Percentiles rank a stretch among this genome's conserved stretches.
Evolutionary conservation across 92 coral and sea anemone species (phyloP).

Genomic region (Paramuricea clavata): DNA sequence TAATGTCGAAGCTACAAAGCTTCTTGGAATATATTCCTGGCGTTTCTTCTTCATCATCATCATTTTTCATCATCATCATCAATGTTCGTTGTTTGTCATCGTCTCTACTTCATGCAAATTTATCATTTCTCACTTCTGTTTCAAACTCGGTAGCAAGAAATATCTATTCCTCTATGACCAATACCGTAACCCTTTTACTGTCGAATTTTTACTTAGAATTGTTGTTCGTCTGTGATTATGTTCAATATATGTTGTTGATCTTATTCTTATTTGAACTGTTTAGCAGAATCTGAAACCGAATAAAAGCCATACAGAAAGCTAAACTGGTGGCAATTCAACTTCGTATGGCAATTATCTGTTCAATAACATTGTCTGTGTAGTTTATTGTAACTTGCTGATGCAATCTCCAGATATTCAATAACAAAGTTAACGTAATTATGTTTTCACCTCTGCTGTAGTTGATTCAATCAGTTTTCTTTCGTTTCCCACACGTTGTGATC

Average conservation of each 20-base stretch:
- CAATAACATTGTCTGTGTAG: neutral
- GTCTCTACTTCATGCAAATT: neutral
- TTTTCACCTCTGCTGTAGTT: neutral
- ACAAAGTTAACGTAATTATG: neutral
- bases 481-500: too few species aligned
- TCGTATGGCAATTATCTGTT: neutral
- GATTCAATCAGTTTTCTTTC: neutral
- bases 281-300: too few species aligned
- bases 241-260: neutral
- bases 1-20: neutral
- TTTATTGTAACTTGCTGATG: neutral
- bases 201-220: neutral
- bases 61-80: neutral
- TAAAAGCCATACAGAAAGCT: too few species aligned
- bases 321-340: neutral
- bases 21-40: neutral
- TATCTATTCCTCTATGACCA: neutral
- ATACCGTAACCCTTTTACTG: neutral
- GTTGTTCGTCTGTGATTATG: neutral
- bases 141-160: neutral
- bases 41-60: conserved; percentile 1
- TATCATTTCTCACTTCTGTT: neutral
- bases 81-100: neutral
- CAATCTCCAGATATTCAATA: neutral
- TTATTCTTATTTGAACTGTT: too few species aligned